Evolutionary conservation across 2,797 vertebrate genomes (phyloP), one percentile per base, ranked within the genome.

Genomic region (Xyrichtys novacula): DNA sequence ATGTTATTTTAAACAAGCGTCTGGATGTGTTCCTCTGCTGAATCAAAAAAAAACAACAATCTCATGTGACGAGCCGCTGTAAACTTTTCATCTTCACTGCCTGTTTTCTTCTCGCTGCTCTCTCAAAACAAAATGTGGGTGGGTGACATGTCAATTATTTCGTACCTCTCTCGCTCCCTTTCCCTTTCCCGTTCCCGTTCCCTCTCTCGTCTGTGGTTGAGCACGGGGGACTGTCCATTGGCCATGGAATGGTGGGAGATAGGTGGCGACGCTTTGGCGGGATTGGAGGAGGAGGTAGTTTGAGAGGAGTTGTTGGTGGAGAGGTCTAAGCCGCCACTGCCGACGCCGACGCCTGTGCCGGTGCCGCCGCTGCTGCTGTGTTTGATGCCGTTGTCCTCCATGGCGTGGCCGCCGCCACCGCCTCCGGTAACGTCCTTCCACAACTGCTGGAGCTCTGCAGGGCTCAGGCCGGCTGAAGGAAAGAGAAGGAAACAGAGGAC

Each of bases 361-460:
- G 7, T 49, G 4, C 47, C 26, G 22, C 77, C 48, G 2, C 65
- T 31, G 75, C 48, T 71, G 92, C 93, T 95, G 86, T 99, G 97
- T 93, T 99, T 99, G 91, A 98, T 94, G 91, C 95, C 95, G 81
- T 97, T 98, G 94, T 99, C 97, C 94, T 99, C 98, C 95, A 98
- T 95, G 90, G 83, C 88, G 87, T 99, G 98, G 74, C 95, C 93
- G 40, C 95, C 95, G 4, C 76, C 85, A 32, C 95, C 95, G 3
- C 75, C 85, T 40, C 90, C 86, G 85, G 98, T 97, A 90, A 98
- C 97, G 76, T 99, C 98, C 92, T 99, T 99, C 98, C 98, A 99
- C 85, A 99, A 89, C 93, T 99, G 98, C 93, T 99, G 98, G 87
- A 99, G 97, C 92, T 99, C 98, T 62, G 97, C 98, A 14, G 97